phyloP scores from a whole-genome alignment of 2,113 vertebrate species.

The Stegastes partitus region DNA sequence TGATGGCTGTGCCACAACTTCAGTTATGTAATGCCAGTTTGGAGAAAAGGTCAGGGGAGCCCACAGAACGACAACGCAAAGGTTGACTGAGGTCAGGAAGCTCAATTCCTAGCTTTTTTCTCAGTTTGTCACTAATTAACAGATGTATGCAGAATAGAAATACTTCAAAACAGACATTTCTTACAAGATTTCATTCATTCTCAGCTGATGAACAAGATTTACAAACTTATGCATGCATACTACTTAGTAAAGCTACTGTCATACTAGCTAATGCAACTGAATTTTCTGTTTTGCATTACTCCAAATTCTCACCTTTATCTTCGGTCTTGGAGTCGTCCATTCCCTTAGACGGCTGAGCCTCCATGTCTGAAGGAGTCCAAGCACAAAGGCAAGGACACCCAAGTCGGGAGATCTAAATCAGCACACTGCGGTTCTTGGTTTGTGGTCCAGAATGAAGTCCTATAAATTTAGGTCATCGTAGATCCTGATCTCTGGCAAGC shows the following conservation, averaged over 20 bases:
- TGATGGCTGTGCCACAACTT: slow-evolving; percentile 24
- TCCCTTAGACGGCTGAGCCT: slow-evolving; percentile 28
- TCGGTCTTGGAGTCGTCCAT: slow-evolving; percentile 41
- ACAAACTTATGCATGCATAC: not conserved
- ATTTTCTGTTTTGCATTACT: not conserved
- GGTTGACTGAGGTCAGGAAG: not conserved
- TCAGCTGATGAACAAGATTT: not conserved
- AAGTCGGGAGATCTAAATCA: not conserved
- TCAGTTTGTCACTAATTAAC: not conserved
- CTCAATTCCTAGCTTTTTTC: slow-evolving; percentile 3
- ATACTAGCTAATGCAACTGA: too few relatives aligned
- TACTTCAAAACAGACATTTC: not conserved
- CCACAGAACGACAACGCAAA: slow-evolving; percentile 20
- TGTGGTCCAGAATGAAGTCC: slow-evolving; percentile 9
- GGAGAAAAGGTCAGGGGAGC: slow-evolving; percentile 61
- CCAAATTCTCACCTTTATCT: slow-evolving; percentile 56
- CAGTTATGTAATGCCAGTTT: slow-evolving; percentile 48
- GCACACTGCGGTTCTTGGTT: not conserved
- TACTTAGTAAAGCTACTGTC: not conserved
- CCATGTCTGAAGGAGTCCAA: slow-evolving; percentile 51
- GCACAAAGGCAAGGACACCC: not conserved
- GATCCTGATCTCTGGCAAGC: slow-evolving; percentile 7
- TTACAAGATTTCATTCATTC: not conserved
- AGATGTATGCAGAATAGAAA: not conserved
- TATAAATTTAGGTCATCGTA: slow-evolving; percentile 36